phyloP scores from a whole-genome alignment of 2,888 invertebrate species.

The Piscicola geometra region DNA sequence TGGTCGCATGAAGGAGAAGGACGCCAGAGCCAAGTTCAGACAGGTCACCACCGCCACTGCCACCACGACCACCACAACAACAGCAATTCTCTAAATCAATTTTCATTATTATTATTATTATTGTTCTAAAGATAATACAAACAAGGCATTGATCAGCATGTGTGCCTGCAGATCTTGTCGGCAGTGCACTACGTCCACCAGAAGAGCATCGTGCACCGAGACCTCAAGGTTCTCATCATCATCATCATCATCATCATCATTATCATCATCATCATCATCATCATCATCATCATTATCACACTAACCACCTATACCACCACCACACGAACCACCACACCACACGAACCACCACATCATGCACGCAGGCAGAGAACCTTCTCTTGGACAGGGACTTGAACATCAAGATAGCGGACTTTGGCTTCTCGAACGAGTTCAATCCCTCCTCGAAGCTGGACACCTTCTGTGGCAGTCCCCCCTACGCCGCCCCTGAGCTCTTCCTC shows the following conservation, averaged over 20 bases:
- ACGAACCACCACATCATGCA: not conserved
- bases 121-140: not conserved
- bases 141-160: too few species aligned
- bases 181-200: constrained; percentile 99
- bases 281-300: constrained; percentile 28
- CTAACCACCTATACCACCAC: too few species aligned
- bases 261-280: constrained; percentile 32
- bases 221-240: constrained; percentile 61
- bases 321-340: too few species aligned
- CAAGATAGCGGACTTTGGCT: constrained; percentile 99
- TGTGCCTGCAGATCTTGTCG: constrained; percentile 93
- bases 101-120: not conserved
- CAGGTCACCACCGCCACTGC: too few species aligned
- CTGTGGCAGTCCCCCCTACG: constrained; percentile 98
- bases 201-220: constrained; percentile 96
- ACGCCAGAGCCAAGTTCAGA: constrained; percentile 26
- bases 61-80: not conserved
- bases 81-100: not conserved
- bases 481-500: constrained; percentile 98
- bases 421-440: constrained; percentile 97
- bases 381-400: constrained; percentile 99
- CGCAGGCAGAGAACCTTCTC: constrained; percentile 92
- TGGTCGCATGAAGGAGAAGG: constrained; percentile 32
- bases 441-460: constrained; percentile 99
- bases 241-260: constrained; percentile 28